Evolutionary conservation across 2,888 invertebrate genomes (phyloP).

Genomic region (Cyclophora albipunctata): DNA sequence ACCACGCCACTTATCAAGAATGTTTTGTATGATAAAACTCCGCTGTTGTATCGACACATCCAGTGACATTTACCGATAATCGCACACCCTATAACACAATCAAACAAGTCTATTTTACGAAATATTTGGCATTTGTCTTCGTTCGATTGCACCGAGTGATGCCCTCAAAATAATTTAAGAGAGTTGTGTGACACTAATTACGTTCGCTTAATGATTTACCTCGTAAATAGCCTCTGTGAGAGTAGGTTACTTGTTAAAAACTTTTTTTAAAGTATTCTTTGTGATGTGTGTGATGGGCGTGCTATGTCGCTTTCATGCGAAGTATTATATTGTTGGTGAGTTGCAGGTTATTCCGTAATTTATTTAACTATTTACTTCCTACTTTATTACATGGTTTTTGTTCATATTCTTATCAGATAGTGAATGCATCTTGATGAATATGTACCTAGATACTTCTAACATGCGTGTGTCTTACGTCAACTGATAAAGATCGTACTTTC

Average conservation of each 20-base stretch:
- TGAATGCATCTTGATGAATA: too few relatives aligned
- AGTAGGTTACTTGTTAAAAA: conserved; percentile 1
- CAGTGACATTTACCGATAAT: conserved; percentile 20
- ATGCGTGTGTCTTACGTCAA: too few relatives aligned
- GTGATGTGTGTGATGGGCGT: conserved; percentile 68
- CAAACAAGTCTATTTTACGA: too few relatives aligned
- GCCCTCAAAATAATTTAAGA: conserved; percentile 16
- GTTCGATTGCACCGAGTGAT: background rate
- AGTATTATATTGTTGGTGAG: conserved; percentile 61
- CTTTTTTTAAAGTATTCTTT: background rate
- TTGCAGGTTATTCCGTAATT: conserved; percentile 5
- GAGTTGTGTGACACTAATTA: conserved; percentile 11
- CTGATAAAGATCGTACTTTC: too few relatives aligned
- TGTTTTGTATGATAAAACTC: background rate
- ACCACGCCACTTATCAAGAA: conserved; percentile 4
- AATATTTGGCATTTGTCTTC: conserved; percentile 17
- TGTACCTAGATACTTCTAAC: too few relatives aligned
- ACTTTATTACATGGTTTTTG: too few relatives aligned
- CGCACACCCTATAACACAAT: too few relatives aligned
- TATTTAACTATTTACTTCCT: too few relatives aligned
- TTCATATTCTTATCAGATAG: too few relatives aligned
- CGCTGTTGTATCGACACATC: conserved; percentile 16
- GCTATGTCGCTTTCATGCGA: conserved; percentile 65
- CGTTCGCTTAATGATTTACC: conserved; percentile 2
- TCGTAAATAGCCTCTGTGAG: background rate